These are phyloP conservation scores for Anableps anableps DNA, from an alignment of 2,797 vertebrate species.

Conservation along the genomic window DNA sequence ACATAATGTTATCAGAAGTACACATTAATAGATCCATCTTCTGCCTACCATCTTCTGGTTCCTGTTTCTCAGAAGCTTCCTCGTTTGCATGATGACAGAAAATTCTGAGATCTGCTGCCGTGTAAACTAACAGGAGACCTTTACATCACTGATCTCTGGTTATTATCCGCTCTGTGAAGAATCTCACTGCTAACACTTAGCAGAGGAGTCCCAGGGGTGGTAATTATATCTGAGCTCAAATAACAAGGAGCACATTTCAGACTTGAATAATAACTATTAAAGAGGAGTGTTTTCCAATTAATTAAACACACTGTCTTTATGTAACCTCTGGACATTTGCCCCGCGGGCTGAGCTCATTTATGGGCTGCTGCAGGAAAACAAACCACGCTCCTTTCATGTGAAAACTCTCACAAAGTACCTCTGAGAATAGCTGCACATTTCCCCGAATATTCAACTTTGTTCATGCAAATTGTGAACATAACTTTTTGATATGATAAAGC, in stretches of 20 bases:
- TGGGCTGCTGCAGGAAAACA: conserved; percentile 80
- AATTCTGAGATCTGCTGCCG: background rate
- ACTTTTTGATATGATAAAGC: conserved; percentile 54
- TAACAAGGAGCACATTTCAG: conserved; percentile 88
- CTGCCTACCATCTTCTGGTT: background rate
- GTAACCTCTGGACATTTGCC: conserved; percentile 92
- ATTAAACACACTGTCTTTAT: conserved; percentile 92
- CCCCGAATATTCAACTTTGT: conserved; percentile 57
- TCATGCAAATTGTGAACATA: conserved; percentile 48
- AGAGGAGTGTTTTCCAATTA: conserved; percentile 94
- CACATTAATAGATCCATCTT: background rate
- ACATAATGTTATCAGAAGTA: background rate
- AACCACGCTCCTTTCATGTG: conserved; percentile 63
- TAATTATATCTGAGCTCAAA: conserved; percentile 92
- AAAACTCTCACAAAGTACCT: conserved; percentile 54
- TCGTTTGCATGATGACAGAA: background rate
- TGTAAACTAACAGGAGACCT: conserved; percentile 8
- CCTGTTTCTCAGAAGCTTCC: background rate
- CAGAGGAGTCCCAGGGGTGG: conserved; percentile 89
- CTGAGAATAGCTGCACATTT: conserved; percentile 41
- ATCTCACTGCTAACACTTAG: conserved; percentile 83
- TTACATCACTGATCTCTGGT: conserved; percentile 4
- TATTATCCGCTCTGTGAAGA: conserved; percentile 74
- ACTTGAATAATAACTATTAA: conserved; percentile 78
- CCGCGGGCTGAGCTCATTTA: conserved; percentile 88